Base-by-base conservation (phyloP, 2,113 vertebrate species). In the Ochotona princeps region DNA sequence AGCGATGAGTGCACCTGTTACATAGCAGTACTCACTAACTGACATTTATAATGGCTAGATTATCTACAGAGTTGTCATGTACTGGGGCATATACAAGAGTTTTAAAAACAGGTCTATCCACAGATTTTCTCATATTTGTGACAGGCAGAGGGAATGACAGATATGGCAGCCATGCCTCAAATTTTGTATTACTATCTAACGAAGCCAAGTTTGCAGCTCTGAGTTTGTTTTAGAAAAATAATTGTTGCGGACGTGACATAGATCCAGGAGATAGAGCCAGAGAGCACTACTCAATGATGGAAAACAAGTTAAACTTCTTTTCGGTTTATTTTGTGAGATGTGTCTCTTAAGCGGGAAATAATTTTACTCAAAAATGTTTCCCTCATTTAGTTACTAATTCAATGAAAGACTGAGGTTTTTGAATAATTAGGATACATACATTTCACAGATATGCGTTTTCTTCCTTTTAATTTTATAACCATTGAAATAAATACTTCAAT, bases 171-270 rank as follows among this genome's bases (percentile, higher is more conserved):
- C 93, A 66, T n/a, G n/a, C 67, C 2, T 57, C 54, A 13, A 2
- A 14, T 76, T 93, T 95, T 95, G 10, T 8, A 87, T 15, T 0
- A 83, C 11, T 26, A 23, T 63, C 61, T 78, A 54, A 49, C 57
- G 61, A n/a, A 95, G 80, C 89, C 96, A 95, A 72, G 44, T 3
- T 63, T 66, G 18, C 54, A 63, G 25, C 26, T 92, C n/a, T 81
- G 83, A 86, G 51, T 95, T 93, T 96, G 83, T 85, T 94, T 93
- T 83, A 87, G 95, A 95, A 95, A 91, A 93, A 89, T 92, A 92
- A 95, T 95, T 74, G 76, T 54, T 88, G 90, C 90, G 87, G 65
- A 87, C 51, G 94, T 97, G 90, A 89, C 20, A 57, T 7, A 35
- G 15, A 84, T 92, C 82, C 85, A 83, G 30, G n/a, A 66, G 57